A percentile compares a stretch with the other conserved stretches of the same genome.
Conservation (phyloP, 2,888 invertebrate species). For the Papilio protenor region DNA sequence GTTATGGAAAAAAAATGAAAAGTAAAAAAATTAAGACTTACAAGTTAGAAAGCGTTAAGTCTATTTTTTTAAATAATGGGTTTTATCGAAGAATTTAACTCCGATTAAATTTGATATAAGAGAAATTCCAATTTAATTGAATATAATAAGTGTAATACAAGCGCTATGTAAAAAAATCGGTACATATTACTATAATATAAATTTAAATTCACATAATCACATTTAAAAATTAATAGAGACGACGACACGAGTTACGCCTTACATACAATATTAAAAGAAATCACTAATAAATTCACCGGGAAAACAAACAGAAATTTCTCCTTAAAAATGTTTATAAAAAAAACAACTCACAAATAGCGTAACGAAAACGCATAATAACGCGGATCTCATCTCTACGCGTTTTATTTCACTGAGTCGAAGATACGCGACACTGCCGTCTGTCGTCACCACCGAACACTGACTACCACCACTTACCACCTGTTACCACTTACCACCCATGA, state of each 20-base stretch:
- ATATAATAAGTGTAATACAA: too few species aligned
- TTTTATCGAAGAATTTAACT: too few species aligned
- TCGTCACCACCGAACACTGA: slow-evolving; percentile 22
- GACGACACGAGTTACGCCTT: too few species aligned
- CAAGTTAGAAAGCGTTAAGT: too few species aligned
- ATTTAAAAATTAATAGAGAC: too few species aligned
- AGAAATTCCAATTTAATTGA: too few species aligned
- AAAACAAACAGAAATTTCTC: slow-evolving; percentile 9
- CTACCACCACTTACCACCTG: slow-evolving; percentile 3
- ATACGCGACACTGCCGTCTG: slow-evolving; percentile 61
- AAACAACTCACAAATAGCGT: slow-evolving; percentile 71
- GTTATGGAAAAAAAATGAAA: background rate
- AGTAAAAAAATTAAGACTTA: background rate
- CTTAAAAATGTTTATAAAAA: slow-evolving; percentile 27
- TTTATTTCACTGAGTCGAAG: slow-evolving; percentile 47
- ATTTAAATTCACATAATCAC: too few species aligned
- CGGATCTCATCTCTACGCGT: slow-evolving; percentile 74
- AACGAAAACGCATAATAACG: slow-evolving; percentile 72
- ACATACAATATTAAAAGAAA: slow-evolving; percentile 17
- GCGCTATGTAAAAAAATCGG: too few species aligned
- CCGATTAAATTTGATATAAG: too few species aligned
- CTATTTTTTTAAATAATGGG: too few species aligned
- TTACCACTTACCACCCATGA: background rate
- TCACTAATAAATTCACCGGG: slow-evolving; percentile 21
- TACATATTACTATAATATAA: too few species aligned